Evolutionary conservation across 2,888 invertebrate genomes (phyloP).

Genomic region (Cyrtodaria siliqua): DNA sequence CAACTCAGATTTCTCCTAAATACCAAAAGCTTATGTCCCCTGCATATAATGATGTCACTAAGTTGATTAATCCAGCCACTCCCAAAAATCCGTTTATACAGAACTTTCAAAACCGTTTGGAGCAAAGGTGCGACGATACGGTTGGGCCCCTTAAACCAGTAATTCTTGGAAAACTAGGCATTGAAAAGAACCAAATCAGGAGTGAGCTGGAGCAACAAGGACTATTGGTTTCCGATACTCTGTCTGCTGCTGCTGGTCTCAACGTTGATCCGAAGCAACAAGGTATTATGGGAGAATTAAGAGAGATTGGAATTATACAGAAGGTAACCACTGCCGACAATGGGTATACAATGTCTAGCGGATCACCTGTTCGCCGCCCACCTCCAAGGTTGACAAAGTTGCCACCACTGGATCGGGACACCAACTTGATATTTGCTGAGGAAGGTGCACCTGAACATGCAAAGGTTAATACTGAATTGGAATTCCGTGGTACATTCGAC

Average conservation of each 20-base stretch:
- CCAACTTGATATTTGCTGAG: background rate
- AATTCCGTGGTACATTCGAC: background rate
- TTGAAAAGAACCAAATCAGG: conserved; percentile 27
- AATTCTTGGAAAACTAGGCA: conserved; percentile 24
- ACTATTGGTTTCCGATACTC: conserved; percentile 18
- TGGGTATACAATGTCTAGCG: conserved; percentile 31
- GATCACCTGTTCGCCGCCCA: conserved; percentile 27
- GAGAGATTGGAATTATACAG: conserved; percentile 37
- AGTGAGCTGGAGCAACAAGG: conserved; percentile 32
- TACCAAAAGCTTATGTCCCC: background rate
- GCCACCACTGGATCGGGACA: conserved; percentile 16
- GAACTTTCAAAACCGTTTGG: too few relatives aligned
- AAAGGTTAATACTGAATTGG: too few relatives aligned
- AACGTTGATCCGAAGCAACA: conserved; percentile 23
- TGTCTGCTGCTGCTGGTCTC: background rate
- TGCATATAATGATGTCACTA: too few relatives aligned
- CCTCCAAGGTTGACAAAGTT: conserved; percentile 35
- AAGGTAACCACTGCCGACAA: background rate
- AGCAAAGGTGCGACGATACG: too few relatives aligned
- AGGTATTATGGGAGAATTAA: conserved; percentile 36
- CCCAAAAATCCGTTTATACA: too few relatives aligned
- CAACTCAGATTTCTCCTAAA: conserved; percentile 16
- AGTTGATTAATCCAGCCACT: too few relatives aligned
- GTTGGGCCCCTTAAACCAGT: conserved; percentile 16
- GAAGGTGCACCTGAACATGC: background rate